Conservation (phyloP, 1,140 invertebrate species). For the Achatina immaculata region DNA sequence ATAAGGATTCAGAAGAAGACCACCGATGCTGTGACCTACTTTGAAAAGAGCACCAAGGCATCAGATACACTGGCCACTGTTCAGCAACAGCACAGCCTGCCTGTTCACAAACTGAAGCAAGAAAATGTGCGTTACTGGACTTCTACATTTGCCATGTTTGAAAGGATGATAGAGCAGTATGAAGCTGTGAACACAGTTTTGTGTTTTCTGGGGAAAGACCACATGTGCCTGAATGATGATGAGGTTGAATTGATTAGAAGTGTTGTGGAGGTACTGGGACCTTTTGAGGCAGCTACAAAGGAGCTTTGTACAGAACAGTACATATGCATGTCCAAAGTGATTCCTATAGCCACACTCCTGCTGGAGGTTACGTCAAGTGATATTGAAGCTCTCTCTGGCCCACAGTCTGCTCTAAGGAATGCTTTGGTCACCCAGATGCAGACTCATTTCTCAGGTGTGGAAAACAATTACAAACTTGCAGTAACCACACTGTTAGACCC, state of each 20-base stretch:
- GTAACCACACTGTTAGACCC: constrained; percentile 34
- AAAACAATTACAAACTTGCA: constrained; percentile 25
- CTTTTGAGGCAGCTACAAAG: constrained; percentile 33
- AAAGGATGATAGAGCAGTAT: constrained; percentile 32
- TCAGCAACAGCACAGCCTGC: constrained; percentile 37
- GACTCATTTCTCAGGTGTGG: constrained; percentile 15
- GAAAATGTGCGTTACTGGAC: constrained; percentile 17
- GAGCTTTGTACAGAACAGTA: constrained; percentile 35
- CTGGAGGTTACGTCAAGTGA: constrained; percentile 24
- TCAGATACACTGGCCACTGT: constrained; percentile 33
- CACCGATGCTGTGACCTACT: constrained; percentile 33
- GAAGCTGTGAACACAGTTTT: constrained; percentile 38
- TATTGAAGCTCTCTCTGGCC: constrained; percentile 21
- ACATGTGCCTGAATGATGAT: constrained; percentile 40
- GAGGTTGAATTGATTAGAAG: constrained; percentile 32
- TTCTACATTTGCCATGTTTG: constrained; percentile 28
- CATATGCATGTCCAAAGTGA: constrained; percentile 35
- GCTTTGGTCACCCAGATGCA: constrained; percentile 36
- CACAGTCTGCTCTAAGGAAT: constrained; percentile 35
- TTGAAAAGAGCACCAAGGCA: constrained; percentile 33
- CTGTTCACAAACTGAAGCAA: constrained; percentile 33
- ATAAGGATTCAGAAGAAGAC: constrained; percentile 34
- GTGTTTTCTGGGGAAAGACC: constrained; percentile 33
- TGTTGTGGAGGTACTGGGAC: constrained; percentile 26
- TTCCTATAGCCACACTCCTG: constrained; percentile 29